Conservation (phyloP, 2,797 vertebrate genomes). For the Melanogrammus aeglefinus region DNA sequence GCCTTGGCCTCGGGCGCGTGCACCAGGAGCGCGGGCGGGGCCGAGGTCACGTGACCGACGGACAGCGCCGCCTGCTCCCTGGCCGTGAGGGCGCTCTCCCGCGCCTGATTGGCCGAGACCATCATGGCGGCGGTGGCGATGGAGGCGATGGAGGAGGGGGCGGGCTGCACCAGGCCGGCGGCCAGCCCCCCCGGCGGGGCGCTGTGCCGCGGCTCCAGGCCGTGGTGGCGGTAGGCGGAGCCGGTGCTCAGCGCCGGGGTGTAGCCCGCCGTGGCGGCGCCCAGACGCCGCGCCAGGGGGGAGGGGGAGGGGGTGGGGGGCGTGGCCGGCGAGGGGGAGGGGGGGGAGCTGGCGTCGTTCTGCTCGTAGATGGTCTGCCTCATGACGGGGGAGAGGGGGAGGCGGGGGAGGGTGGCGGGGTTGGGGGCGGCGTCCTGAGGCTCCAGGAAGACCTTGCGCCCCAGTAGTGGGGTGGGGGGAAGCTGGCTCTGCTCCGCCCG, state of each 20-base stretch:
- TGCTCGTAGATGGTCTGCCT: slow-evolving; percentile 81
- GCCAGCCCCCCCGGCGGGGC: slow-evolving; percentile 58
- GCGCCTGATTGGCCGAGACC: slow-evolving; percentile 67
- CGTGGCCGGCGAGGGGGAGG: slow-evolving; percentile 57
- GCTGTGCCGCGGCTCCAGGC: slow-evolving; percentile 55
- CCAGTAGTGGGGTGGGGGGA: slow-evolving; percentile 86
- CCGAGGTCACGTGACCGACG: slow-evolving; percentile 42
- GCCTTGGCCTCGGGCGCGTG: background rate
- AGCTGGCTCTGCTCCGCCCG: slow-evolving; percentile 86
- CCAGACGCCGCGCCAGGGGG: slow-evolving; percentile 55
- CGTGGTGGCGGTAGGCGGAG: slow-evolving; percentile 60
- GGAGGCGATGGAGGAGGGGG: slow-evolving; percentile 61
- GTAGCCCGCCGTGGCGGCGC: slow-evolving; percentile 71
- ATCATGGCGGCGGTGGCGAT: slow-evolving; percentile 66
- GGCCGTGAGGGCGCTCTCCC: slow-evolving; percentile 50
- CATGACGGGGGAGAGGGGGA: slow-evolving; percentile 70
- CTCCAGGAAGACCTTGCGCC: slow-evolving; percentile 87
- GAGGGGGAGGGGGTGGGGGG: slow-evolving; percentile 58
- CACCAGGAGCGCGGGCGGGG: background rate
- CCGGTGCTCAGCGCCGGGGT: slow-evolving; percentile 70
- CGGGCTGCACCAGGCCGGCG: slow-evolving; percentile 58
- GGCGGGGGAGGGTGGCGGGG: slow-evolving; percentile 66
- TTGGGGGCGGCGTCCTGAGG: slow-evolving; percentile 68
- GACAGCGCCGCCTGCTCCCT: slow-evolving; percentile 40
- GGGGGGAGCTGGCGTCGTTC: slow-evolving; percentile 66